Evolutionary conservation across 2,888 invertebrate species (phyloP).

Genomic region (Choreutis nemorana): DNA sequence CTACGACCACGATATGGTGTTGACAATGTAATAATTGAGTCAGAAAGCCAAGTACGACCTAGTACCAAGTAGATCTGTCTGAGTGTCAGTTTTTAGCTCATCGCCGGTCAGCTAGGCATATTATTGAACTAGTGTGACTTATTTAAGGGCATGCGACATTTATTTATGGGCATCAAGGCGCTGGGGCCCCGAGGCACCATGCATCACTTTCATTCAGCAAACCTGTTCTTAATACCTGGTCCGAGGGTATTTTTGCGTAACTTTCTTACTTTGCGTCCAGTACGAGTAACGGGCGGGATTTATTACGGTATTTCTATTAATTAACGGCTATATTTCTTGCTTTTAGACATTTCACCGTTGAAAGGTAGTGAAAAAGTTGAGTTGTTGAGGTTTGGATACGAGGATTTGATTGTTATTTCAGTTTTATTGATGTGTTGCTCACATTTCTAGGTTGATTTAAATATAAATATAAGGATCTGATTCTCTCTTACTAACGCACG

Average conservation of each 20-base stretch:
- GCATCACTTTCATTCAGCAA: constrained; percentile 21
- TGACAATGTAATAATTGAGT: neutral
- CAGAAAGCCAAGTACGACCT: constrained; percentile 1
- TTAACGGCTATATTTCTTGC: too few relatives aligned
- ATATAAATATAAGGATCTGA: too few relatives aligned
- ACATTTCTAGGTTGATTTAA: too few relatives aligned
- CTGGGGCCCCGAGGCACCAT: constrained; percentile 18
- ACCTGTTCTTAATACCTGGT: constrained; percentile 20
- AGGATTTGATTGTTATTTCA: too few relatives aligned
- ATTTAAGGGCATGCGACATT: constrained; percentile 15
- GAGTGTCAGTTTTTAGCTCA: constrained; percentile 3
- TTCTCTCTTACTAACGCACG: too few relatives aligned
- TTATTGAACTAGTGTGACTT: constrained; percentile 6
- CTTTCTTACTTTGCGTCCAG: too few relatives aligned
- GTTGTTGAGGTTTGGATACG: too few relatives aligned
- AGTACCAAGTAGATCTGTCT: constrained; percentile 8
- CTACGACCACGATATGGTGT: constrained; percentile 1
- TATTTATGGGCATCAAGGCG: constrained; percentile 22
- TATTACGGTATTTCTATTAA: too few relatives aligned
- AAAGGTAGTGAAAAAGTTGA: too few relatives aligned
- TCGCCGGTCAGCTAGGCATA: neutral
- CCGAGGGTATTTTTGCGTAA: constrained; percentile 10
- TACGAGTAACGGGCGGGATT: constrained; percentile 1
- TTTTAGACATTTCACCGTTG: too few relatives aligned
- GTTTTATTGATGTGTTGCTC: too few relatives aligned